A percentile compares a stretch with the other conserved stretches of the same genome.
These are phyloP conservation scores for Pterobdella sp. DNA, from an alignment of 2,888 invertebrate species.

Conservation along the genomic window DNA sequence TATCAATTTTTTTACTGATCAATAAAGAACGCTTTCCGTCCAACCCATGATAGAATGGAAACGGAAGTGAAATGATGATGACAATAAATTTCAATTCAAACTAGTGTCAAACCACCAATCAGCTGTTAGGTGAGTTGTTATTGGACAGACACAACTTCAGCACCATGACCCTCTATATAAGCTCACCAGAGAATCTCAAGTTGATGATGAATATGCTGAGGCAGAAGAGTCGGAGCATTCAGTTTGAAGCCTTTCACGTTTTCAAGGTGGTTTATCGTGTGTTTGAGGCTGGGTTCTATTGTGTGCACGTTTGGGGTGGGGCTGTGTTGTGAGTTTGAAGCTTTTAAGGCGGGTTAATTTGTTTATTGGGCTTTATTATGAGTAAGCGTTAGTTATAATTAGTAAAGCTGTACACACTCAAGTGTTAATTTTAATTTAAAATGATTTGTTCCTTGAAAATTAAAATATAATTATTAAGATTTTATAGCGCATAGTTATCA, in stretches of 20 bases:
- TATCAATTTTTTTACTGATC: too few relatives aligned
- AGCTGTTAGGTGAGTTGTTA: constrained; percentile 84
- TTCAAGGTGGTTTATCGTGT: constrained; percentile 71
- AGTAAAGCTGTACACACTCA: too few relatives aligned
- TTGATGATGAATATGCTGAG: constrained; percentile 99
- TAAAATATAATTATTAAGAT: too few relatives aligned
- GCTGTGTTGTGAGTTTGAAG: background rate
- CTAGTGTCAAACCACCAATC: constrained; percentile 34
- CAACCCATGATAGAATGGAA: too few relatives aligned
- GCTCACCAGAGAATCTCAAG: constrained; percentile 97
- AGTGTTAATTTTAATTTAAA: too few relatives aligned
- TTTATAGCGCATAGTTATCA: too few relatives aligned
- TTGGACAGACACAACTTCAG: constrained; percentile 98
- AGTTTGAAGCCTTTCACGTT: constrained; percentile 99
- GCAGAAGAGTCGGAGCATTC: constrained; percentile 97
- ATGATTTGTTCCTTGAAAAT: too few relatives aligned
- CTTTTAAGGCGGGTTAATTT: constrained; percentile 2
- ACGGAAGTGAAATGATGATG: too few relatives aligned
- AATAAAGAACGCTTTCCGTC: too few relatives aligned
- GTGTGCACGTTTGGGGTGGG: too few relatives aligned
- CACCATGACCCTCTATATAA: constrained; percentile 81
- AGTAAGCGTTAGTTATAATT: background rate
- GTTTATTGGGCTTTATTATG: background rate
- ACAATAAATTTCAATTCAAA: too few relatives aligned
- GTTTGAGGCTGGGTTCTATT: background rate